Base-by-base conservation (phyloP, 2,888 invertebrate species). In the Ecdyonurus torrentis region DNA sequence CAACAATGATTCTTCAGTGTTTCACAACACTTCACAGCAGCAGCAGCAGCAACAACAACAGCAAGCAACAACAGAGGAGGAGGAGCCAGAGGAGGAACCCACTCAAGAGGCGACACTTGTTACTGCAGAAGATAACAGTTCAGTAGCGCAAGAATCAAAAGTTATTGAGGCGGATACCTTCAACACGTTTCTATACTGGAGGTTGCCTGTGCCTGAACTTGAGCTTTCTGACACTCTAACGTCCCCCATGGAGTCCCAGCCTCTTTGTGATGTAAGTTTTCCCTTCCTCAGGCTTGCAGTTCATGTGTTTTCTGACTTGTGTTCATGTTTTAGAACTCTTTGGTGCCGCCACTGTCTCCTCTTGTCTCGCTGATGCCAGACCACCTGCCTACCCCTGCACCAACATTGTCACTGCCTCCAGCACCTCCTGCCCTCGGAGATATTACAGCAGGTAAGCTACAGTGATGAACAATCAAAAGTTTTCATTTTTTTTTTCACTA, bases 141-240 rank as follows among this genome's bases (percentile, higher is more conserved):
- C n/a, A n/a, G n/a, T n/a, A n/a, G n/a, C n/a, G n/a, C n/a, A n/a
- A n/a, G n/a, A n/a, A n/a, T n/a, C n/a, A n/a, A n/a, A n/a, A n/a
- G n/a, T n/a, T n/a, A n/a, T n/a, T n/a, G n/a, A n/a, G n/a, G n/a
- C n/a, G n/a, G n/a, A n/a, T n/a, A n/a, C n/a, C n/a, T n/a, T 74
- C 67, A 78, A 78, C 69, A 73, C 74, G 52, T 80, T 79, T 70
- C 74, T 76, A 65, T 80, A 72, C 70, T 80, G 80, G 80, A 70
- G 79, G 52, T 72, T 72, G 52, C 79, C 79, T 1, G 68, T 80
- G 63, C 78, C 77, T n/a, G 75, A 76, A 58, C 69, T 79, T 20
- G 75, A 76, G 5, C 37, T 37, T 15, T 10, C 7, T 15, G 37
- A 37, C 37, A 37, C 15, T 37, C 15, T 37, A 37, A 5, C 37